Evolutionary conservation across 2,888 invertebrate genomes (phyloP).

Genomic region (Nomada hirtipes): DNA sequence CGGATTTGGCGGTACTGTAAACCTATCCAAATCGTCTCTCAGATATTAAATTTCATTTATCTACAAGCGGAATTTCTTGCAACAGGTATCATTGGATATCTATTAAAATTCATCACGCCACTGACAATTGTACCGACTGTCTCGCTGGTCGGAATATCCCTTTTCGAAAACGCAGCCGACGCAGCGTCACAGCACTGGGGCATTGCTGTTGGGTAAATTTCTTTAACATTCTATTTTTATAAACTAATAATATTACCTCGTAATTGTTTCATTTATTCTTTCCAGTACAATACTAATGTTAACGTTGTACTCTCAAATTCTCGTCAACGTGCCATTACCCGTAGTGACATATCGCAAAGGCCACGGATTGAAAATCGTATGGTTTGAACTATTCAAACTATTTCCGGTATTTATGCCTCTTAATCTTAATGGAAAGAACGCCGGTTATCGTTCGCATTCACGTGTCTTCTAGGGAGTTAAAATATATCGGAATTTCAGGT

Average conservation of each 20-base stretch:
- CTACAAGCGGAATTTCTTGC: not conserved
- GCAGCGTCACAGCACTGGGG: constrained; percentile 95
- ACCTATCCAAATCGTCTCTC: not conserved
- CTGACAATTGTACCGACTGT: constrained; percentile 94
- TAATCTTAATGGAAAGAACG: not conserved
- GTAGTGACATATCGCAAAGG: constrained; percentile 86
- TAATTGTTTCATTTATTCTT: constrained; percentile 41
- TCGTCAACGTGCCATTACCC: constrained; percentile 88
- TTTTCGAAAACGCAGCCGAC: constrained; percentile 92
- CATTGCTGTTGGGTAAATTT: constrained; percentile 89
- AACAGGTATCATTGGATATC: constrained; percentile 89
- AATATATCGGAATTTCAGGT: constrained; percentile 85
- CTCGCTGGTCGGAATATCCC: constrained; percentile 92
- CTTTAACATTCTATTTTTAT: no score
- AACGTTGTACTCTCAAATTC: constrained; percentile 92
- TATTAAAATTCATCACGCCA: constrained; percentile 92
- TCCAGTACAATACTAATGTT: constrained; percentile 90
- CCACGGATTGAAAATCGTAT: constrained; percentile 86
- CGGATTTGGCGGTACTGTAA: constrained; percentile 85
- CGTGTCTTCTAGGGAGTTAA: no score
- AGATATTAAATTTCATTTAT: not conserved
- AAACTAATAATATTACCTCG: not conserved
- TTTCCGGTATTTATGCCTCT: constrained; percentile 88
- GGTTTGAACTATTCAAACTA: constrained; percentile 91
- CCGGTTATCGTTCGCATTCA: not conserved